A percentile compares a stretch with the other conserved stretches of the same genome.
phyloP scores from a whole-genome alignment of 1,140 invertebrate genomes.

The Holcopasites calliopsidis region DNA sequence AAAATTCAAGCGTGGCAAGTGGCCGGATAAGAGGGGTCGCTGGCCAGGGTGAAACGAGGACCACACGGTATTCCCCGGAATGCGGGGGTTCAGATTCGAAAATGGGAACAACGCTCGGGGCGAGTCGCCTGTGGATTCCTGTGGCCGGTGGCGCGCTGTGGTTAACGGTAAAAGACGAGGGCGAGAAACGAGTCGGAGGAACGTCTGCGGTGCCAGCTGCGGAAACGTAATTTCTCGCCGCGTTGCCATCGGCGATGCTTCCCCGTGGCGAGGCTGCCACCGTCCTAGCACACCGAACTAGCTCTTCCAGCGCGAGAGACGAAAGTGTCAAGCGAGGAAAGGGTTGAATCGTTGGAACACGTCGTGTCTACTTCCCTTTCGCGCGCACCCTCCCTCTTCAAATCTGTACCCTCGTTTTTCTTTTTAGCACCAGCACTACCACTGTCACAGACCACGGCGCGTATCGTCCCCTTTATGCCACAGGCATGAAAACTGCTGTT shows the following conservation, averaged over 20 bases:
- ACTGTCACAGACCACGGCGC: too few relatives aligned
- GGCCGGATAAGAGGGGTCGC: too few relatives aligned
- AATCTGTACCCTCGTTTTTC: too few relatives aligned
- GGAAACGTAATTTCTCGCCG: slow-evolving; percentile 65
- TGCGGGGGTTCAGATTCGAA: background rate
- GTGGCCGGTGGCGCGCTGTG: slow-evolving; percentile 25
- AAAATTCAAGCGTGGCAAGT: too few relatives aligned
- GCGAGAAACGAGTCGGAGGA: slow-evolving; percentile 46
- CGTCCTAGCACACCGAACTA: slow-evolving; percentile 10
- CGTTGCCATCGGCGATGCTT: slow-evolving; percentile 62
- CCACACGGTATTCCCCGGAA: background rate
- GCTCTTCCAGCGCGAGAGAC: slow-evolving; percentile 39
- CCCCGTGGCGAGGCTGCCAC: slow-evolving; percentile 21
- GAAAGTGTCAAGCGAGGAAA: slow-evolving; percentile 51
- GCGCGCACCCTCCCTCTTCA: background rate
- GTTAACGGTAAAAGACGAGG: slow-evolving; percentile 21
- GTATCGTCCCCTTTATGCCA: too few relatives aligned
- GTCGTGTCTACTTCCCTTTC: slow-evolving; percentile 17
- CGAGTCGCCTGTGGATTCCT: slow-evolving; percentile 35
- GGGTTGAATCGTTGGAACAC: slow-evolving; percentile 51
- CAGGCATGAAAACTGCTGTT: too few relatives aligned
- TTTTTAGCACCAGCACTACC: too few relatives aligned
- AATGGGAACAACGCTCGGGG: slow-evolving; percentile 23
- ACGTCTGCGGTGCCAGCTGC: slow-evolving; percentile 63
- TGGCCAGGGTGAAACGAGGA: too few relatives aligned